A percentile compares a stretch with the other conserved stretches of the same genome.
Conservation (phyloP, 2,797 vertebrate genomes). For the Peromyscus eremicus region DNA sequence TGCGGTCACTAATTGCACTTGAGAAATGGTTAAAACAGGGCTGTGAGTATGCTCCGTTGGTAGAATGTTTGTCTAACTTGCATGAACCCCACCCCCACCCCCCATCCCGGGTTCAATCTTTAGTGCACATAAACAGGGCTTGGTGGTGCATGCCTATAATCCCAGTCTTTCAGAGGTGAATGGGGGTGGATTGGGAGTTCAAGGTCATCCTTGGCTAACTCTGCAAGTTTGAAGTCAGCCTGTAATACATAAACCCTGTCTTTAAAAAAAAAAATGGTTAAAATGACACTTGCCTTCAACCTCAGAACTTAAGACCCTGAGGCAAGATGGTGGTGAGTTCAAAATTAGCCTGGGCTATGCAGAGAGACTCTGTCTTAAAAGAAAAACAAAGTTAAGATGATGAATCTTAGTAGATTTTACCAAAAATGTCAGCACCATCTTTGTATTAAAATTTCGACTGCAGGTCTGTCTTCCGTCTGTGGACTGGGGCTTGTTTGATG, state of each 20-base stretch:
- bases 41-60: background rate
- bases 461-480: background rate
- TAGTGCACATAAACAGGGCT: too few species aligned
- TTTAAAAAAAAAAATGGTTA: background rate
- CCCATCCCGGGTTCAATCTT: background rate
- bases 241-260: background rate
- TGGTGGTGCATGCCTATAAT: background rate
- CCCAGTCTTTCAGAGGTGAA: background rate
- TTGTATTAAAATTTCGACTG: background rate
- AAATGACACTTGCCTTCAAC: background rate
- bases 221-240: background rate
- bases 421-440: background rate
- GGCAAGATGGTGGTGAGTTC: background rate
- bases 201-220: background rate
- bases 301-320: background rate
- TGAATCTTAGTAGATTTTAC: background rate
- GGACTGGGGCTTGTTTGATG: background rate
- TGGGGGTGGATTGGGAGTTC: background rate
- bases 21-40: background rate
- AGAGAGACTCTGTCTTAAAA: background rate
- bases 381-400: background rate
- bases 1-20: background rate
- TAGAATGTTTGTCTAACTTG: background rate
- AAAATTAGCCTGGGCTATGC: background rate
- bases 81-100: too few species aligned